Evolutionary conservation across 2,888 invertebrate species (phyloP), one percentile per base, ranked within the genome.

Genomic region (Mimachlamys varia): DNA sequence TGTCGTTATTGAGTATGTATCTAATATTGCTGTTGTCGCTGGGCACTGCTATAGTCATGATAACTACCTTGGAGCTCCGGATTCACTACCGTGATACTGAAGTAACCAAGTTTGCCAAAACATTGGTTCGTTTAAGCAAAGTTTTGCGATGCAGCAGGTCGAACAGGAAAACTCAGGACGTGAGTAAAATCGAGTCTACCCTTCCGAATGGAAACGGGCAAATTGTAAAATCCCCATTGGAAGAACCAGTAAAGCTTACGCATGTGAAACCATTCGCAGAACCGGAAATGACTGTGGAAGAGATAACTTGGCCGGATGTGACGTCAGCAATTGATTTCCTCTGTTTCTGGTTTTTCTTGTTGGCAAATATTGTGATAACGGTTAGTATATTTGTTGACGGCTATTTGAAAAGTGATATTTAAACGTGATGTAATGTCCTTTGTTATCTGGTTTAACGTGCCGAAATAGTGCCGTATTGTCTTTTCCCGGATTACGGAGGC

Each of bases 1-100:
- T 93, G 17, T 93, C 93, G 1, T 90, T 92, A 10, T 91, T 93
- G 53, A 91, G 92, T 44, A 90, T 92, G 15, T 94, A 93, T 58
- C 88, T 94, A 0, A 92, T 93, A 87, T 87, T 92, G 13, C 92
- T 92, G 91, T 90, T 93, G 22, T 27, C 92, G 5, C 38, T 92
- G 7, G 93, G 93, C 27, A 93, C 93, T 0, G 7, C 93, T 0
- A 92, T 93, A 44, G 92, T 93, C 0, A 89, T 91, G 5, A 38
- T 93, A 0, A 93, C 93, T 7, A 90, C 92, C 7, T 33, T 92
- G 10, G 92, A 93, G 62, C 90, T 93, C 15, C 89, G 92, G 37
- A 58, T 93, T 12, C 92, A 92, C 89, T 58, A 92, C 87, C 91
- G 93, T 19, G 89, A 89, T 22, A 92, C 91, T 7, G 90, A 90